phyloP scores from a whole-genome alignment of 1,140 invertebrate species.

The Venustaconcha ellipsiformis region DNA sequence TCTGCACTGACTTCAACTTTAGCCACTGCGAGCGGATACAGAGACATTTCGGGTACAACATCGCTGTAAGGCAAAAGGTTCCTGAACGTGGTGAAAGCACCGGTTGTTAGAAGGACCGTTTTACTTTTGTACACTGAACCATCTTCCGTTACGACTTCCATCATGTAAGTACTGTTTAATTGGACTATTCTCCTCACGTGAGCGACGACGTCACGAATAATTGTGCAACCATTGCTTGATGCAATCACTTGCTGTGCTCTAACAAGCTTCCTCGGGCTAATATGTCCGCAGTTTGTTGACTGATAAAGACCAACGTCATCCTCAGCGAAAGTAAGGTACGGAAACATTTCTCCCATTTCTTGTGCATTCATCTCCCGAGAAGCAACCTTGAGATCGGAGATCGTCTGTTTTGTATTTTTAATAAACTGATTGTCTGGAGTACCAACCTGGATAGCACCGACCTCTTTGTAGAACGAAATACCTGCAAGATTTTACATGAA shows the following conservation, averaged over 20 bases:
- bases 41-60: background rate
- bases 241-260: constrained; percentile 29
- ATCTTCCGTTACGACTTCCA: constrained; percentile 32
- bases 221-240: constrained; percentile 20
- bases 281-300: constrained; percentile 31
- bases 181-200: constrained; percentile 9
- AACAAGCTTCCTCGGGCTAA: constrained; percentile 38
- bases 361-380: background rate
- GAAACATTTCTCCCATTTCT: constrained; percentile 14
- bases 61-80: constrained; percentile 26
- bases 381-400: background rate
- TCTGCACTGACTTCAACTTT: constrained; percentile 35
- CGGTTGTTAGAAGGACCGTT: constrained; percentile 42
- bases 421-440: constrained; percentile 12
- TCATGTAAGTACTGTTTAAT: constrained; percentile 11
- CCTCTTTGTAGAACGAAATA: constrained; percentile 42
- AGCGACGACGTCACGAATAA: constrained; percentile 30
- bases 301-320: constrained; percentile 24
- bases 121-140: constrained; percentile 17
- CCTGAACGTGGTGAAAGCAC: constrained; percentile 41
- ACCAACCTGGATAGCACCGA: constrained; percentile 35
- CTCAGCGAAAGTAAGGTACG: constrained; percentile 27
- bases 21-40: constrained; percentile 30
- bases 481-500: constrained; percentile 24
- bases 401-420: background rate